Percentiles rank a stretch among this genome's conserved stretches.
Evolutionary conservation across 2,888 invertebrate species (phyloP).

Genomic region (Tholera decimalis): DNA sequence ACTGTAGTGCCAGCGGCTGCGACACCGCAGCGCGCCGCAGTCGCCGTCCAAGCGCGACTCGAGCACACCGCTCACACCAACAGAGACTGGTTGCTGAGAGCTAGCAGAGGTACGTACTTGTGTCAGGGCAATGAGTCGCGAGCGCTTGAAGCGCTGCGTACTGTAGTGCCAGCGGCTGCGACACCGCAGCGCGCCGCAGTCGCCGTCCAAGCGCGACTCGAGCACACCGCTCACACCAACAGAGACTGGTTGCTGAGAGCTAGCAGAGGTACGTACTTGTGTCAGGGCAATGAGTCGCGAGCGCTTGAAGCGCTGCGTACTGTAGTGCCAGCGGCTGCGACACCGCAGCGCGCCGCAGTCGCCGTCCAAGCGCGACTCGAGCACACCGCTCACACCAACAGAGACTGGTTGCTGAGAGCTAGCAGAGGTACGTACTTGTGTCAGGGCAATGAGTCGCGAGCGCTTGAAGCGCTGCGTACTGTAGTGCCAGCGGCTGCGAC

Average conservation of each 20-base stretch:
- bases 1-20: constrained; percentile 83
- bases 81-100: constrained; percentile 93
- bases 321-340: too few relatives aligned
- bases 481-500: too few relatives aligned
- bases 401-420: too few relatives aligned
- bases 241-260: constrained; percentile 94
- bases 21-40: constrained; percentile 92
- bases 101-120: constrained; percentile 94
- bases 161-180: constrained; percentile 82
- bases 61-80: constrained; percentile 94
- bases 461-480: too few relatives aligned
- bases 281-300: not conserved
- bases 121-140: constrained; percentile 85
- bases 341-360: too few relatives aligned
- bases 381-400: too few relatives aligned
- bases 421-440: too few relatives aligned
- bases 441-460: too few relatives aligned
- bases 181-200: constrained; percentile 93
- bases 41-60: constrained; percentile 95
- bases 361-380: too few relatives aligned
- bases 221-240: constrained; percentile 93
- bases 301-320: too few relatives aligned
- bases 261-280: constrained; percentile 93
- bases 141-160: constrained; percentile 81
- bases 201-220: constrained; percentile 95